Conservation (phyloP, 2,797 vertebrate genomes). For the Lepus townsendii region DNA sequence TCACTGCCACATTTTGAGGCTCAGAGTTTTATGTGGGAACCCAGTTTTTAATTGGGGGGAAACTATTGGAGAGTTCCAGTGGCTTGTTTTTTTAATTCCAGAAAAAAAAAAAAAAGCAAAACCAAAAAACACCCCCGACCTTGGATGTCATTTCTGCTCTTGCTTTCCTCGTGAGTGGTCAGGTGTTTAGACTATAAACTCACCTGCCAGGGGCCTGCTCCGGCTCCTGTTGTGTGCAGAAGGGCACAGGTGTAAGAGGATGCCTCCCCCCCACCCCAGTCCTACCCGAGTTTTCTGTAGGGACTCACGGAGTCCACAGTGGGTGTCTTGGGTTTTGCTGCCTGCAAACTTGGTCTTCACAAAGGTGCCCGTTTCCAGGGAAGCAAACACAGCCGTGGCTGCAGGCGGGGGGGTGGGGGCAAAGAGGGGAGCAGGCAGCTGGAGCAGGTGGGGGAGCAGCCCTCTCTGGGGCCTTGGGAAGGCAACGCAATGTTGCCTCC, state of each 20-base stretch:
- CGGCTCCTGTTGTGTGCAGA: background rate
- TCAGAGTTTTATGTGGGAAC: slow-evolving; percentile 18
- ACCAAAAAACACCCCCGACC: background rate
- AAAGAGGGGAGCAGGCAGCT: too few species aligned
- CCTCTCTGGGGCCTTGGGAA: background rate
- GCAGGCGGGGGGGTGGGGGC: background rate
- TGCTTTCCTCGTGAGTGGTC: background rate
- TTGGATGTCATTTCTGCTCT: slow-evolving; percentile 35
- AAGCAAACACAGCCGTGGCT: background rate
- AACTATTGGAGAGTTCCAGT: background rate
- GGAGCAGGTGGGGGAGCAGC: background rate
- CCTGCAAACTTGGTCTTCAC: background rate
- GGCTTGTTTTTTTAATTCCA: slow-evolving; percentile 13
- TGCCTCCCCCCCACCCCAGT: background rate
- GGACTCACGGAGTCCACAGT: background rate
- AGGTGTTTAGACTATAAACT: slow-evolving; percentile 59
- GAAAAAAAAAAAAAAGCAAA: background rate
- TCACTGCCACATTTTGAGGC: slow-evolving; percentile 40
- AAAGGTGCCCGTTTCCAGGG: background rate
- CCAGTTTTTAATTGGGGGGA: background rate
- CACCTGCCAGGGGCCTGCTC: slow-evolving; percentile 31
- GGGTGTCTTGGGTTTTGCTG: background rate
- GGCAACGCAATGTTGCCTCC: background rate
- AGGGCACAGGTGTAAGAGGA: background rate
- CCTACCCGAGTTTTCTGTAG: background rate